Evolutionary conservation across 2,888 invertebrate species (phyloP).

Genomic region (Lingula anatina): DNA sequence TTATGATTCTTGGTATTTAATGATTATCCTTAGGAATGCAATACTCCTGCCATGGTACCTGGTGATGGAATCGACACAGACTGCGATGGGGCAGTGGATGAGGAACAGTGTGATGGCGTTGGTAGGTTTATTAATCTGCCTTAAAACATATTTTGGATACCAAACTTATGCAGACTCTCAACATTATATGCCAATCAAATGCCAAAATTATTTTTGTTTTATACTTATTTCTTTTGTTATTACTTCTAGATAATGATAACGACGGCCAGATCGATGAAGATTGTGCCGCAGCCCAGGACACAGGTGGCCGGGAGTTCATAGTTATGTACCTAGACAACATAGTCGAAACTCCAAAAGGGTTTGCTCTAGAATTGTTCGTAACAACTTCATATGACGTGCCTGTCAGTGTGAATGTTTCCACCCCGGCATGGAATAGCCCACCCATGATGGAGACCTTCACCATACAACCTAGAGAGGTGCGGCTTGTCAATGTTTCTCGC

Average conservation of each 20-base stretch:
- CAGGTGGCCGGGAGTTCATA: background rate
- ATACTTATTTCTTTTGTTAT: too few species aligned
- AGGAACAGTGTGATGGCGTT: too few species aligned
- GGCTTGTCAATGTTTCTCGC: background rate
- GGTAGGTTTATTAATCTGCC: too few species aligned
- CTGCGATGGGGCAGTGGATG: constrained; percentile 16
- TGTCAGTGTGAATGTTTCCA: background rate
- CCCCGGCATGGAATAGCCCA: background rate
- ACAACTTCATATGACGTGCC: background rate
- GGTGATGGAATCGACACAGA: constrained; percentile 18
- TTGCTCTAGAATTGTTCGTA: background rate
- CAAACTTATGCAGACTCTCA: too few species aligned
- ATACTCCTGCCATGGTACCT: background rate
- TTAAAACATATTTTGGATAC: too few species aligned
- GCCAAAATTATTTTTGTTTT: too few species aligned
- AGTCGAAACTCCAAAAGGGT: background rate
- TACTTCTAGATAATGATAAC: background rate
- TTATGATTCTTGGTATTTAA: too few species aligned
- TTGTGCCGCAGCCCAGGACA: background rate
- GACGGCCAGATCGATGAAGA: background rate
- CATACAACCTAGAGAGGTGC: background rate
- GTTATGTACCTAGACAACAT: background rate
- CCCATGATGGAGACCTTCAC: background rate
- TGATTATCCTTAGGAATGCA: constrained; percentile 8
- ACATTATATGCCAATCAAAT: too few species aligned